A percentile compares a stretch with the other conserved stretches of the same genome.
Conservation (phyloP, 1,140 invertebrate species). For the Tribolium castaneum region DNA sequence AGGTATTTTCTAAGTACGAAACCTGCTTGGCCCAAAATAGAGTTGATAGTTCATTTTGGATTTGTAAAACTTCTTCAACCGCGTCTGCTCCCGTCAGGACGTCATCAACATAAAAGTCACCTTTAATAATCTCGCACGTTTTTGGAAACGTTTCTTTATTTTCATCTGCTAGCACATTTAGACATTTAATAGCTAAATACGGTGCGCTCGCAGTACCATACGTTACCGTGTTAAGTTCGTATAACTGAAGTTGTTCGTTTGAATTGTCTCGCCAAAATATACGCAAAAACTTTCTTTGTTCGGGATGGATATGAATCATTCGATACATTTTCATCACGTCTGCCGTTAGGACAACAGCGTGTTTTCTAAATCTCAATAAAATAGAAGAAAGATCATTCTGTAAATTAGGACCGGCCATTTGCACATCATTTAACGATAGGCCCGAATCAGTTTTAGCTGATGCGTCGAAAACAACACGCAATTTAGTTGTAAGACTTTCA, state of each 20-base stretch:
- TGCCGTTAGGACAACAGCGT: slow-evolving; percentile 49
- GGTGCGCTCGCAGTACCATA: slow-evolving; percentile 56
- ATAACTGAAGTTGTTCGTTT: slow-evolving; percentile 23
- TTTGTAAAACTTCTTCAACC: slow-evolving; percentile 46
- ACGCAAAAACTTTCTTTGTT: slow-evolving; percentile 59
- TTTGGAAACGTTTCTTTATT: slow-evolving; percentile 42
- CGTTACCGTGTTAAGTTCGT: slow-evolving; percentile 54
- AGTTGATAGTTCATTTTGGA: slow-evolving; percentile 31
- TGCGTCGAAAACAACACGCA: slow-evolving; percentile 57
- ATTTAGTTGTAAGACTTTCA: slow-evolving; percentile 51
- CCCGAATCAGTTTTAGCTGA: not conserved
- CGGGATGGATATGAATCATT: slow-evolving; percentile 56
- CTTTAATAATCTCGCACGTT: slow-evolving; percentile 44
- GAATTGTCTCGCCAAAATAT: slow-evolving; percentile 61
- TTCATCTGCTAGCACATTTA: slow-evolving; percentile 51
- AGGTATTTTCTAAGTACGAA: too few relatives aligned
- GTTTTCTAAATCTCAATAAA: slow-evolving; percentile 43
- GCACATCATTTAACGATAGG: slow-evolving; percentile 56
- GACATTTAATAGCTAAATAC: slow-evolving; percentile 54
- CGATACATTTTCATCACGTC: slow-evolving; percentile 63
- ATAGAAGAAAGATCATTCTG: slow-evolving; percentile 47
- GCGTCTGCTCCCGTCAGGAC: slow-evolving; percentile 56
- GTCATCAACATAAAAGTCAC: slow-evolving; percentile 63
- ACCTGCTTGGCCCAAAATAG: slow-evolving; percentile 7
- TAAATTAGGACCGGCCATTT: slow-evolving; percentile 55